Percentiles rank a stretch among this genome's conserved stretches.
These are phyloP conservation scores for Labia minor DNA, from an alignment of 2,888 invertebrate species.

Conservation along the genomic window DNA sequence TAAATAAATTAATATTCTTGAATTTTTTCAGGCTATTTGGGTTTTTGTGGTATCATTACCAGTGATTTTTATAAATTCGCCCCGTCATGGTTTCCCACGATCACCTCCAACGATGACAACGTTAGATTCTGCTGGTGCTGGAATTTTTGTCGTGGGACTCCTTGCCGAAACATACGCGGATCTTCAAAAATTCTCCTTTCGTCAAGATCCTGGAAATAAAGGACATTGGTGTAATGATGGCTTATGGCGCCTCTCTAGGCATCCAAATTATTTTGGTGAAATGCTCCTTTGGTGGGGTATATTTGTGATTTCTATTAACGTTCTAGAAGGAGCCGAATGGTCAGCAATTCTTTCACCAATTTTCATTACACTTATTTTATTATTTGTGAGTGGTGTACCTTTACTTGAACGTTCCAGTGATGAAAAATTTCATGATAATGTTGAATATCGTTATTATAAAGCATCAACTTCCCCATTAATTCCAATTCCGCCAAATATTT, in stretches of 20 bases:
- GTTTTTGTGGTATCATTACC: constrained; percentile 84
- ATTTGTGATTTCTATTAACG: constrained; percentile 76
- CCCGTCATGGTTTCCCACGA: constrained; percentile 47
- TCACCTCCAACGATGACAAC: constrained; percentile 79
- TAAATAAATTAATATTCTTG: too few species aligned
- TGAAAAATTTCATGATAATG: constrained; percentile 75
- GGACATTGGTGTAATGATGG: constrained; percentile 90
- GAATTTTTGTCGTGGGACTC: constrained; percentile 73
- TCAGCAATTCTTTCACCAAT: constrained; percentile 75
- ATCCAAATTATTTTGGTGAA: constrained; percentile 93
- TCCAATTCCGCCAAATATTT: constrained; percentile 76
- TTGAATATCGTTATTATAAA: constrained; percentile 80
- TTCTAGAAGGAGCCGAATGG: constrained; percentile 77
- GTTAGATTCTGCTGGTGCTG: constrained; percentile 73
- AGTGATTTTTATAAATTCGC: constrained; percentile 82
- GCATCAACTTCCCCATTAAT: constrained; percentile 78
- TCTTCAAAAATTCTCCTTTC: constrained; percentile 82
- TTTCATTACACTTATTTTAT: constrained; percentile 74
- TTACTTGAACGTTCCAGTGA: constrained; percentile 76
- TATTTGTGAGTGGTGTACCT: constrained; percentile 86
- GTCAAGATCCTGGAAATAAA: constrained; percentile 76
- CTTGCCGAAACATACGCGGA: constrained; percentile 84
- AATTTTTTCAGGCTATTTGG: constrained; percentile 70
- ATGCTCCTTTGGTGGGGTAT: constrained; percentile 90
- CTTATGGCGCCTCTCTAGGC: constrained; percentile 76